These are phyloP conservation scores for Drosophila heteroneura DNA, from an alignment of 2,888 invertebrate species.

Conservation along the genomic window DNA sequence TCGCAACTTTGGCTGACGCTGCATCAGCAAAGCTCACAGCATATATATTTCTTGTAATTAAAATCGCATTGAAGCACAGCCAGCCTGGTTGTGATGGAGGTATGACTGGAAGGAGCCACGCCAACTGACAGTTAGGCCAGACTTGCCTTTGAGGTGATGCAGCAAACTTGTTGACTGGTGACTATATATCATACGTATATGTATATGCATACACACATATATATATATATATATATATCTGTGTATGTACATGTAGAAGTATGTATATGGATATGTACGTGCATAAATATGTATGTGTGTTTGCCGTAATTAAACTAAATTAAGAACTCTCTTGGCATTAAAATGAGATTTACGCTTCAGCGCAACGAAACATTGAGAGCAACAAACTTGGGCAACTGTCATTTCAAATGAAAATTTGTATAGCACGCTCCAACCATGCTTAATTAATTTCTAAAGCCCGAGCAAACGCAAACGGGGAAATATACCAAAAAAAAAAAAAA, in stretches of 20 bases:
- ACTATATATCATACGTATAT: neutral
- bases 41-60: constrained; percentile 81
- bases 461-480: constrained; percentile 21
- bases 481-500: constrained; percentile 6
- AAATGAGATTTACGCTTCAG: constrained; percentile 81
- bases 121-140: constrained; percentile 32
- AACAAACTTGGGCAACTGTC: constrained; percentile 61
- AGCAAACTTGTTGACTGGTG: constrained; percentile 75
- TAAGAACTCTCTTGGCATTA: constrained; percentile 81
- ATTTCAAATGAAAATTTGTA: constrained; percentile 64
- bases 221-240: neutral
- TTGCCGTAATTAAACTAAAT: constrained; percentile 80
- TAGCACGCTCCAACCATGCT: constrained; percentile 58
- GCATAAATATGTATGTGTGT: constrained; percentile 39
- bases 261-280: constrained; percentile 1
- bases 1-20: constrained; percentile 69
- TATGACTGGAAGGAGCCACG: neutral
- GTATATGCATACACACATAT: neutral
- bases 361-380: constrained; percentile 58
- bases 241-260: neutral
- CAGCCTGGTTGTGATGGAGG: neutral
- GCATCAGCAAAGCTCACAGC: constrained; percentile 40
- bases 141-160: constrained; percentile 77
- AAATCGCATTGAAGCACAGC: constrained; percentile 76
- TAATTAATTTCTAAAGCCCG: constrained; percentile 61